Conservation (phyloP, 2,797 vertebrate species). For the Passerculus sandwichensis region DNA sequence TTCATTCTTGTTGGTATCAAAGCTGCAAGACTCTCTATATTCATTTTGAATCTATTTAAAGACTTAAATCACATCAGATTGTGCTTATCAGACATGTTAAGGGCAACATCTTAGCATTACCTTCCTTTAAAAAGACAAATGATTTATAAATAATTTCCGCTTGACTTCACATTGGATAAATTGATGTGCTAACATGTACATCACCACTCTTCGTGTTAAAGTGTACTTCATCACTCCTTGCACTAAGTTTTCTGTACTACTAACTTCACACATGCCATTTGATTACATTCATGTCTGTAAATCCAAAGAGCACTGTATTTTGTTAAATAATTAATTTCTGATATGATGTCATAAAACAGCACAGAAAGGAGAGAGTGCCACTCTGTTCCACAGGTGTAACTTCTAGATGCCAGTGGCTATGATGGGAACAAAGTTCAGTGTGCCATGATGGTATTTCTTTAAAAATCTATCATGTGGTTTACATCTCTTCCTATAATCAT, state of each 20-base stretch:
- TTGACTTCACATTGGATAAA: conserved; percentile 22
- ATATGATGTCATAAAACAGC: neutral
- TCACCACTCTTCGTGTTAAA: neutral
- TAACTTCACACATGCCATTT: conserved; percentile 16
- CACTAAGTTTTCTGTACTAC: neutral
- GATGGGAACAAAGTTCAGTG: neutral
- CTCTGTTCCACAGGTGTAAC: neutral
- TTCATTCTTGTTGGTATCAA: conserved; percentile 39
- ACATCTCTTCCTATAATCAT: neutral
- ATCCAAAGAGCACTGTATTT: neutral
- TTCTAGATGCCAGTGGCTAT: neutral
- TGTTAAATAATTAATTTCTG: neutral
- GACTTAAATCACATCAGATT: conserved; percentile 25
- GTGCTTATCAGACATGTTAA: conserved; percentile 39
- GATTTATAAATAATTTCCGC: conserved; percentile 14
- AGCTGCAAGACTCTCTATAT: conserved; percentile 16
- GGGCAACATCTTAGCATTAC: conserved; percentile 10
- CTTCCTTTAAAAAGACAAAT: conserved; percentile 41
- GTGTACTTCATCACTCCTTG: neutral
- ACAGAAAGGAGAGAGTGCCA: neutral
- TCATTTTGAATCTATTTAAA: conserved; percentile 18
- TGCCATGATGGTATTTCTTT: neutral
- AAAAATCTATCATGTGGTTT: neutral
- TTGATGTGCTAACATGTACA: neutral
- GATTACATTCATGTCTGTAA: neutral